Conservation (phyloP, 2,888 invertebrate species). For the Chelonus formosanus region DNA sequence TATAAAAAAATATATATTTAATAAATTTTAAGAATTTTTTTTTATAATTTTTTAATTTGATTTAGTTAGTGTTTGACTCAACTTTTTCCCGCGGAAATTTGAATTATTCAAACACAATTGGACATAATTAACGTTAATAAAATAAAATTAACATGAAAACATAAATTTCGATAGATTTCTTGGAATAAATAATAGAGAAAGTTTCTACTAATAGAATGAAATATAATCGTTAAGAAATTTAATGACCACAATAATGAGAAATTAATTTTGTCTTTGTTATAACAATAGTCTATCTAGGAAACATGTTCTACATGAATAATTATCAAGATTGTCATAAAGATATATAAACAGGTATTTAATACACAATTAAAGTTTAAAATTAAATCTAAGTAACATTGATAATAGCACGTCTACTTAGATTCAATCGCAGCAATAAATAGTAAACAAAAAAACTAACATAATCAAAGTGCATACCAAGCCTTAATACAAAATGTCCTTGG, state of each 20-base stretch:
- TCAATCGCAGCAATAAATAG: slow-evolving; percentile 1
- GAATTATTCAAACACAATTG: not conserved
- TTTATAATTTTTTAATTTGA: no score
- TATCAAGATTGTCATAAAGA: no score
- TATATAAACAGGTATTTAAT: no score
- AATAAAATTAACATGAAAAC: not conserved
- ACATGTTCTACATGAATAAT: no score
- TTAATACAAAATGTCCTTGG: slow-evolving; percentile 27
- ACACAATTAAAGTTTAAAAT: not conserved
- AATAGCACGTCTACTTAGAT: not conserved
- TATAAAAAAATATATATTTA: not conserved
- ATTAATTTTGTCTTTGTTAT: not conserved
- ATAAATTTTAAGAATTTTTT: not conserved
- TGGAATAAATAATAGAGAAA: no score
- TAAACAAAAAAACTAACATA: slow-evolving; percentile 3
- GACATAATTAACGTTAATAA: not conserved
- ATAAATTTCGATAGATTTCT: no score
- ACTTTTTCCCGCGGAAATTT: slow-evolving; percentile 4
- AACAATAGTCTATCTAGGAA: not conserved
- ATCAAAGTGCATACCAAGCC: slow-evolving; percentile 4
- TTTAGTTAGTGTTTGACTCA: not conserved
- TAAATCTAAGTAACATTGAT: slow-evolving; percentile 1
- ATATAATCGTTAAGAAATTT: no score
- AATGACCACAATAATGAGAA: no score
- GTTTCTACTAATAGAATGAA: no score